Evolutionary conservation across 1,140 invertebrate genomes (phyloP).

Genomic region (Paraescarpia echinospica): DNA sequence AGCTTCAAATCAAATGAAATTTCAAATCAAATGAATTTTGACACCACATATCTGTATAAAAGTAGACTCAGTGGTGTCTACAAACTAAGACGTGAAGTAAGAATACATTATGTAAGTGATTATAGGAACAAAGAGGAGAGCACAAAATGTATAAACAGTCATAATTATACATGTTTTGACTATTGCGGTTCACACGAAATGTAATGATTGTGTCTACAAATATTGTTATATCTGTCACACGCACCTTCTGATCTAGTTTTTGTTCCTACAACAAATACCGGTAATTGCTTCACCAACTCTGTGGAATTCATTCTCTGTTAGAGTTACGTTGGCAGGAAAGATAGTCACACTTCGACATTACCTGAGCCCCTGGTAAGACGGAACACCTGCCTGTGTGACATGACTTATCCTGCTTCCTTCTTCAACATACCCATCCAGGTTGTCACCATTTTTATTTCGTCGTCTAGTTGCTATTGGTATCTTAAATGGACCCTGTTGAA

Average conservation of each 20-base stretch:
- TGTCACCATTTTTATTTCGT: not conserved
- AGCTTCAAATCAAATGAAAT: too few species aligned
- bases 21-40: too few species aligned
- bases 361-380: too few species aligned
- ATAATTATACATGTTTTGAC: not conserved
- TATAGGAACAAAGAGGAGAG: too few species aligned
- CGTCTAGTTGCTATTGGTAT: not conserved
- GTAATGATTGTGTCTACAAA: not conserved
- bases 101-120: too few species aligned
- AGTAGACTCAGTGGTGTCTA: too few species aligned
- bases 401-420: not conserved
- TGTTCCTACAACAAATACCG: not conserved
- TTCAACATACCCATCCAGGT: not conserved
- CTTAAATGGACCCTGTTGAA: not conserved
- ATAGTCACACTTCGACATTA: not conserved
- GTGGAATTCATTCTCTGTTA: not conserved
- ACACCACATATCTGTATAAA: too few species aligned
- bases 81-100: too few species aligned
- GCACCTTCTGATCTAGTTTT: not conserved
- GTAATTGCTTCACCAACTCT: not conserved
- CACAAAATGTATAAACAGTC: not conserved
- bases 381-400: not conserved
- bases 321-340: not conserved
- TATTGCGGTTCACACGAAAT: not conserved
- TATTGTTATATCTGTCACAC: not conserved